Conservation (phyloP, 2,888 invertebrate genomes). For the Gisinianus flammeolus region DNA sequence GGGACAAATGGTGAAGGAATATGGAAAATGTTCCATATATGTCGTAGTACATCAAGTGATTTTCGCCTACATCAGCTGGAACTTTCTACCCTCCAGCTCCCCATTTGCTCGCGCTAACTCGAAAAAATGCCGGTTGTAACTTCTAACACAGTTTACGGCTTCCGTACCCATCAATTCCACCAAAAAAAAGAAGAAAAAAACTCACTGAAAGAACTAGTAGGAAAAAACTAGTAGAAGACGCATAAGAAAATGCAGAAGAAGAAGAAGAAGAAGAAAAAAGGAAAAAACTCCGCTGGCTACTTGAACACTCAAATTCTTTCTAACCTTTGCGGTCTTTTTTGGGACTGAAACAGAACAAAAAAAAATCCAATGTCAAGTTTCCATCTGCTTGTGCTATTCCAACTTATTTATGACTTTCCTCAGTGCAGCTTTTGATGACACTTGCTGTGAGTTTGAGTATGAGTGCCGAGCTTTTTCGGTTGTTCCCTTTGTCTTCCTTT, state of each 20-base stretch:
- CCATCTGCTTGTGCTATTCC: background rate
- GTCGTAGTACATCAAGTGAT: background rate
- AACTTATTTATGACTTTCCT: constrained; percentile 17
- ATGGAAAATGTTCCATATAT: constrained; percentile 5
- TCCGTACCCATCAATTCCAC: constrained; percentile 4
- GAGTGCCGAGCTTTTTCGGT: background rate
- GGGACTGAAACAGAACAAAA: background rate
- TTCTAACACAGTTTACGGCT: constrained; percentile 11
- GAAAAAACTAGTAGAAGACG: background rate
- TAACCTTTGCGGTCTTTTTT: background rate
- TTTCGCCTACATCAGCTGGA: constrained; percentile 6
- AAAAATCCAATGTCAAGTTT: constrained; percentile 2
- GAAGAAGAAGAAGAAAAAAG: background rate
- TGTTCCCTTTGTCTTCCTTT: background rate
- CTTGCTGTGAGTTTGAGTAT: background rate
- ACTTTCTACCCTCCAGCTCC: background rate
- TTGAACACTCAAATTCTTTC: background rate
- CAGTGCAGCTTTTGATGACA: constrained; percentile 1
- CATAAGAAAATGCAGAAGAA: background rate
- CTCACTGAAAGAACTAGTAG: background rate
- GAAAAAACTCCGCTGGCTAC: background rate
- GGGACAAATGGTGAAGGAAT: background rate
- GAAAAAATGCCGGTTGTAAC: constrained; percentile 13
- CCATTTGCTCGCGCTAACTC: background rate
- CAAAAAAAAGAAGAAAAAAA: background rate